phyloP scores from a whole-genome alignment of 1,140 invertebrate genomes.

The Bombus ignitus region DNA sequence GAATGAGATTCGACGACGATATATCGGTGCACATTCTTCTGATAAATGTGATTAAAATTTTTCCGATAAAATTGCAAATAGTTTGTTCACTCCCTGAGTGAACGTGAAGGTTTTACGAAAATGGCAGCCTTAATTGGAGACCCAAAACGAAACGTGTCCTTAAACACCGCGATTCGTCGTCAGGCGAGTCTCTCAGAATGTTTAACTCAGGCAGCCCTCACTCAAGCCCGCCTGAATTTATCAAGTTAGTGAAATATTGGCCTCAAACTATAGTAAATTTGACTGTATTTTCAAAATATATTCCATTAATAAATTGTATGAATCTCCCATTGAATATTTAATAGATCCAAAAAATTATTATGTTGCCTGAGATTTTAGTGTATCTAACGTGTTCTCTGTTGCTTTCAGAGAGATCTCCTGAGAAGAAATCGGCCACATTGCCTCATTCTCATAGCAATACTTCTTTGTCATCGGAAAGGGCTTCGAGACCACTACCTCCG shows the following conservation, averaged over 20 bases:
- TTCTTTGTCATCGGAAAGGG: slow-evolving; percentile 72
- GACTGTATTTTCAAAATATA: not conserved
- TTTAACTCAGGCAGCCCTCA: slow-evolving; percentile 77
- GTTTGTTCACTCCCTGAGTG: not conserved
- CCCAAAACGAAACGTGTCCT: slow-evolving; percentile 68
- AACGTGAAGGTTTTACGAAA: not conserved
- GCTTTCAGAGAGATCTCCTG: slow-evolving; percentile 77
- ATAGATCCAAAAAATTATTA: not conserved
- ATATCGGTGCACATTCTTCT: slow-evolving; percentile 7
- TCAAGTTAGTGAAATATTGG: slow-evolving; percentile 74
- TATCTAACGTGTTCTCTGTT: not conserved
- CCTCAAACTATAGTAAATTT: not conserved
- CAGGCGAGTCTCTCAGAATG: slow-evolving; percentile 77
- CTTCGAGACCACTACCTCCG: slow-evolving; percentile 76
- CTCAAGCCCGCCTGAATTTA: slow-evolving; percentile 78
- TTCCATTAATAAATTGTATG: not conserved
- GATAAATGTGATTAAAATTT: slow-evolving; percentile 2
- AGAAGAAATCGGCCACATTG: slow-evolving; percentile 78
- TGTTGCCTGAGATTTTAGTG: too few species aligned
- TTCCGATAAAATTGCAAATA: not conserved
- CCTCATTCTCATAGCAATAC: slow-evolving; percentile 73
- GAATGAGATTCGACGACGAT: not conserved
- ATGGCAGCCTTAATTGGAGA: slow-evolving; percentile 75
- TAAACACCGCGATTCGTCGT: slow-evolving; percentile 66
- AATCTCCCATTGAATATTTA: not conserved